Percentiles rank a stretch among this genome's conserved stretches.
Conservation (phyloP, 2,888 invertebrate species). For the Euclidia mi region DNA sequence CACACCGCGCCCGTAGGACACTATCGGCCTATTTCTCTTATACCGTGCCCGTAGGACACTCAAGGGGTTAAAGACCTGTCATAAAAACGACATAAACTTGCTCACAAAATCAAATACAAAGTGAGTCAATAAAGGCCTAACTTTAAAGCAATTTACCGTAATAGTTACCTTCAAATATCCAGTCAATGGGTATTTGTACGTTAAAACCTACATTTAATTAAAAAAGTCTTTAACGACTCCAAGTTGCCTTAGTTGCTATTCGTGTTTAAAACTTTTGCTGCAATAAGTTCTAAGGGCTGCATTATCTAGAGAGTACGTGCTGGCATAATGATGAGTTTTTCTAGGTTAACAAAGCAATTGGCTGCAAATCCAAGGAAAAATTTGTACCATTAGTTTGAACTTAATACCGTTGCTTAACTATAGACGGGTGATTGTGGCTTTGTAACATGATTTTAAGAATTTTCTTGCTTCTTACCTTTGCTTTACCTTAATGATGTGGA, state of each 20-base stretch:
- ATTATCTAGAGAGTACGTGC: conserved; percentile 14
- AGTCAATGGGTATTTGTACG: conserved; percentile 30
- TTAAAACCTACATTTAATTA: conserved; percentile 51
- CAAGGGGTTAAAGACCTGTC: not conserved
- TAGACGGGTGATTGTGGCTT: too few species aligned
- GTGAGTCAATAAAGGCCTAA: conserved; percentile 31
- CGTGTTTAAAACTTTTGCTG: conserved; percentile 34
- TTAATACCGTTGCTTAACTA: too few species aligned
- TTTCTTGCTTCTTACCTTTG: too few species aligned
- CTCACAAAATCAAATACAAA: conserved; percentile 15
- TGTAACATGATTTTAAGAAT: too few species aligned
- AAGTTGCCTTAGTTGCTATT: conserved; percentile 35
- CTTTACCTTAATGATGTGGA: too few species aligned
- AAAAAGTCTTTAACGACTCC: conserved; percentile 44
- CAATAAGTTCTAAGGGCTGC: conserved; percentile 35
- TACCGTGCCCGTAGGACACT: too few species aligned
- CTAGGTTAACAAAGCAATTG: too few species aligned
- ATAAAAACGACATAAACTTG: not conserved
- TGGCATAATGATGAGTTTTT: too few species aligned
- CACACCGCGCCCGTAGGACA: too few species aligned
- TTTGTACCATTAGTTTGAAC: too few species aligned
- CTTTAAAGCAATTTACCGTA: conserved; percentile 32
- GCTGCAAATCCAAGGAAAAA: too few species aligned
- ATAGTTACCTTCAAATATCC: conserved; percentile 44
- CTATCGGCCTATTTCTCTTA: too few species aligned